These are phyloP conservation scores for Volucella inflata DNA, from an alignment of 2,888 invertebrate species.

Conservation along the genomic window DNA sequence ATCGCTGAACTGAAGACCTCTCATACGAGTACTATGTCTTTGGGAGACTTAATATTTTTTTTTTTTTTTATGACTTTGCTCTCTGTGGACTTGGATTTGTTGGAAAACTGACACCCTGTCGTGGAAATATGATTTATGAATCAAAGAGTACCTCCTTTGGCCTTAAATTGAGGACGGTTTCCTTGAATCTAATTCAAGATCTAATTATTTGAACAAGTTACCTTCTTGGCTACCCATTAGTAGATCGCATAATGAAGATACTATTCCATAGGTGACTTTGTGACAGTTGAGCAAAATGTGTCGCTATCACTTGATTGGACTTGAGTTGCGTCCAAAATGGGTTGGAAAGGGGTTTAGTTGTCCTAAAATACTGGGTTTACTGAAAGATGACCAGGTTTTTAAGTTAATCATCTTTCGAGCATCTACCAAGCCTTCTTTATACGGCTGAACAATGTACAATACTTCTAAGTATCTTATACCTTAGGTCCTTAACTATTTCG, in stretches of 20 bases:
- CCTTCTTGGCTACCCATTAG: slow-evolving; percentile 30
- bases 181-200: slow-evolving; percentile 9
- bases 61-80: slow-evolving; percentile 34
- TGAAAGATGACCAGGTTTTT: not conserved
- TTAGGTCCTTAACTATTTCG: not conserved
- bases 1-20: slow-evolving; percentile 21
- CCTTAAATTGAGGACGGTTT: not conserved
- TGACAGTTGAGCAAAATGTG: too few relatives aligned
- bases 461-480: not conserved
- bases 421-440: too few relatives aligned
- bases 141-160: slow-evolving; percentile 34
- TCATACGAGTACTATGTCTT: not conserved
- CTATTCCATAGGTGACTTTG: not conserved
- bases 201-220: slow-evolving; percentile 23
- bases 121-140: slow-evolving; percentile 72
- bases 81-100: slow-evolving; percentile 65
- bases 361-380: not conserved
- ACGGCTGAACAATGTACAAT: too few relatives aligned
- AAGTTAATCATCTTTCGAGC: too few relatives aligned
- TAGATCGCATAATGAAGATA: slow-evolving; percentile 40
- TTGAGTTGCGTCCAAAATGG: too few relatives aligned
- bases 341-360: too few relatives aligned
- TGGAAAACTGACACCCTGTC: slow-evolving; percentile 69
- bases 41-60: slow-evolving; percentile 2
- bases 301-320: too few relatives aligned